These are phyloP conservation scores for Byasa hedistus DNA, from an alignment of 2,888 invertebrate species.

Conservation along the genomic window DNA sequence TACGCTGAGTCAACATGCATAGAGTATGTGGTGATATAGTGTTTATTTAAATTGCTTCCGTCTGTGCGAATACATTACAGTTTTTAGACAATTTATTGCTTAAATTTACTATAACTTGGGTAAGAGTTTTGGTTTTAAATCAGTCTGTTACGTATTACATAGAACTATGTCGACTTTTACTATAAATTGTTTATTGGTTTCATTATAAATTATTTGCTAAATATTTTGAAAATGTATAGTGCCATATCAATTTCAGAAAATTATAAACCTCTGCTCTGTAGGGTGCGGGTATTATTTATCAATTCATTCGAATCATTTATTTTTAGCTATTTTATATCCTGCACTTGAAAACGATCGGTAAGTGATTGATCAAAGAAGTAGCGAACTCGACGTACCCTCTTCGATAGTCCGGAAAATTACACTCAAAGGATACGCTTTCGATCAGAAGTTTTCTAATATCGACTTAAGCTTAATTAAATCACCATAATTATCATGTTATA, in stretches of 20 bases:
- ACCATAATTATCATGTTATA: not conserved
- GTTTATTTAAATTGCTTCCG: conserved; percentile 63
- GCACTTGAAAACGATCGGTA: conserved; percentile 21
- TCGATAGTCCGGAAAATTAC: conserved; percentile 8
- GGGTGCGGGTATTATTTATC: not conserved
- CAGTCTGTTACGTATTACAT: too few species aligned
- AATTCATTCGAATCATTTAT: not conserved
- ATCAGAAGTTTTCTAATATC: not conserved
- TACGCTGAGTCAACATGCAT: conserved; percentile 42
- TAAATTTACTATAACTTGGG: not conserved
- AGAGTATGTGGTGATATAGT: conserved; percentile 60
- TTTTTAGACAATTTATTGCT: conserved; percentile 4
- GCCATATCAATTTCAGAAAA: not conserved
- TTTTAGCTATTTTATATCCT: conserved; percentile 11
- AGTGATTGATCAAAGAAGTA: conserved; percentile 22
- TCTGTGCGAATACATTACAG: conserved; percentile 30
- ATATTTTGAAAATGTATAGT: too few species aligned
- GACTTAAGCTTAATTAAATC: not conserved
- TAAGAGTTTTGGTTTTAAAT: too few species aligned
- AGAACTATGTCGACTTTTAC: too few species aligned
- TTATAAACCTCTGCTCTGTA: not conserved
- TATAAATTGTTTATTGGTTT: too few species aligned
- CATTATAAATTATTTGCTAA: too few species aligned
- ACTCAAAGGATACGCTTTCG: not conserved
- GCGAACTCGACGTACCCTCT: conserved; percentile 16